phyloP scores from a whole-genome alignment of 2,113 vertebrate genomes.

The Cryptomyrus ogoouensis region DNA sequence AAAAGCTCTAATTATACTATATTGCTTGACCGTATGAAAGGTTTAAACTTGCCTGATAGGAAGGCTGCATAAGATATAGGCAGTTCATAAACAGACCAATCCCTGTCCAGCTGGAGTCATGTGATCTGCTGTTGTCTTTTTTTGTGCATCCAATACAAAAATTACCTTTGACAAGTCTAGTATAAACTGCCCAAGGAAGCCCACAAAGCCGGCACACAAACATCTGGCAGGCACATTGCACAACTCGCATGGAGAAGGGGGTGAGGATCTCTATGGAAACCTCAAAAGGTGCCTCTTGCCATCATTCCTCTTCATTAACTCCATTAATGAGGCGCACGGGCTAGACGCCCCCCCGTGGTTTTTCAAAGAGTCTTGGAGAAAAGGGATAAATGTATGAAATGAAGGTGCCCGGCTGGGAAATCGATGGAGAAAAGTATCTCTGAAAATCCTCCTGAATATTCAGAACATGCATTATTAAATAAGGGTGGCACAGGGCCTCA shows the following conservation, averaged over 20 bases:
- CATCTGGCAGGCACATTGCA: background rate
- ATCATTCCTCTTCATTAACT: slow-evolving; percentile 10
- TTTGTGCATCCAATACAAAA: background rate
- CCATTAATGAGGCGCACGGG: background rate
- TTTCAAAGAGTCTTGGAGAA: slow-evolving; percentile 1
- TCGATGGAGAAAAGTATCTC: background rate
- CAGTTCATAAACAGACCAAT: background rate
- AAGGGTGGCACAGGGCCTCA: background rate
- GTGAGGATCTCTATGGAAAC: background rate
- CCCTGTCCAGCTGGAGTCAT: background rate
- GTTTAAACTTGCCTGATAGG: background rate
- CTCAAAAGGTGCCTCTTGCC: background rate
- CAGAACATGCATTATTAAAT: background rate
- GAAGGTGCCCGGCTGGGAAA: slow-evolving; percentile 1
- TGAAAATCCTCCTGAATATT: background rate
- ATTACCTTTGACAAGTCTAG: background rate
- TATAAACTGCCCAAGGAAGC: background rate
- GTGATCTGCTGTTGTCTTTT: background rate
- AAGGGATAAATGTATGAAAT: background rate
- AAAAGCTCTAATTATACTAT: background rate
- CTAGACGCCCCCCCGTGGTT: background rate
- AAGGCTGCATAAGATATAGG: background rate
- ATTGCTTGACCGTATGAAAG: background rate
- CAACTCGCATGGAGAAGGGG: background rate
- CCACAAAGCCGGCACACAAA: background rate